phyloP scores from a whole-genome alignment of 2,797 vertebrate genomes.

The Potorous gilbertii region DNA sequence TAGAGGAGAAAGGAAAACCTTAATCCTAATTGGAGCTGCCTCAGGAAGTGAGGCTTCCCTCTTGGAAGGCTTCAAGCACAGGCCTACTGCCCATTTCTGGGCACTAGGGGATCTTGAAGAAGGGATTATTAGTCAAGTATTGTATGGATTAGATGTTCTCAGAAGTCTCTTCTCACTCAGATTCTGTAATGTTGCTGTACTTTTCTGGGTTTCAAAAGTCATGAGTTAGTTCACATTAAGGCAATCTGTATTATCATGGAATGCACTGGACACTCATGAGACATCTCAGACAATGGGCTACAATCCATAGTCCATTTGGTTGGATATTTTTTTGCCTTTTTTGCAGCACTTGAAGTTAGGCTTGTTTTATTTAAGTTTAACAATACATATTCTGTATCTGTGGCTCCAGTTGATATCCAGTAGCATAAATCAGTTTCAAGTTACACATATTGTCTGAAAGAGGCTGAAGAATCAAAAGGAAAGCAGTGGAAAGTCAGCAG shows the following conservation, averaged over 20 bases:
- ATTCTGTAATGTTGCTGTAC: neutral
- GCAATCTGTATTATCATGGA: neutral
- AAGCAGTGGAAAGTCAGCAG: neutral
- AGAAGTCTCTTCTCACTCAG: neutral
- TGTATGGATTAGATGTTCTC: neutral
- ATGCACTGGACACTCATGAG: neutral
- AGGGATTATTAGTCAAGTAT: neutral
- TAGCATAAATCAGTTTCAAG: constrained; percentile 99
- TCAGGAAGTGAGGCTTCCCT: neutral
- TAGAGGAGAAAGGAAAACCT: neutral
- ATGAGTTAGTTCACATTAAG: neutral
- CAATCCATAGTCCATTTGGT: neutral
- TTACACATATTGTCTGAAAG: constrained; percentile 98
- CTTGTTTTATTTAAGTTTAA: neutral
- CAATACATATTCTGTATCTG: constrained; percentile 89
- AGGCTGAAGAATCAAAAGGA: constrained; percentile 88
- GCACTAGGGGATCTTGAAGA: neutral
- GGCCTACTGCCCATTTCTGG: neutral
- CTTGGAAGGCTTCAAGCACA: neutral
- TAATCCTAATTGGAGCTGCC: neutral
- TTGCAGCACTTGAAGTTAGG: neutral
- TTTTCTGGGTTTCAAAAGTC: neutral
- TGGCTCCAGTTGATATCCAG: constrained; percentile 99
- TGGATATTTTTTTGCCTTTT: neutral
- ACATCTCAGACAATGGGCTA: neutral